Evolutionary conservation across 2,113 vertebrate genomes (phyloP).

Genomic region (Promerops cafer): DNA sequence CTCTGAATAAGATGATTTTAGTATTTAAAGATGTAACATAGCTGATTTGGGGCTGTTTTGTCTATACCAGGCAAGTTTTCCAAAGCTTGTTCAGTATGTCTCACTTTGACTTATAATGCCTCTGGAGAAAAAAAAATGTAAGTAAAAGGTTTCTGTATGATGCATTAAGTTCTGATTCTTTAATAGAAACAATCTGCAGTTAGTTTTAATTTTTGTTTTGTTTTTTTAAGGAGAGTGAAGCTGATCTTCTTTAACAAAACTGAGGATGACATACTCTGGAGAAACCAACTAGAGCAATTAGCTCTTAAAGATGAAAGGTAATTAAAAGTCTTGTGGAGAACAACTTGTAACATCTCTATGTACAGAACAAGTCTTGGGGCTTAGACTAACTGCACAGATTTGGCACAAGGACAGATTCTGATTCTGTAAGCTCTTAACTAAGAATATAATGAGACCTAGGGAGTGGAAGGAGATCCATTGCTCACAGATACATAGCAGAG

Average conservation of each 20-base stretch:
- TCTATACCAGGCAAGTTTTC: background rate
- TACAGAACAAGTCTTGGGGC: background rate
- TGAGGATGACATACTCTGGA: constrained; percentile 91
- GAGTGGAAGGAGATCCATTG: background rate
- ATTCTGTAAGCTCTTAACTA: background rate
- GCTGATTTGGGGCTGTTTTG: background rate
- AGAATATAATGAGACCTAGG: background rate
- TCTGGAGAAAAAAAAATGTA: background rate
- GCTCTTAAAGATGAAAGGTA: constrained; percentile 81
- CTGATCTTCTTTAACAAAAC: constrained; percentile 92
- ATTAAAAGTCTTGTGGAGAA: background rate
- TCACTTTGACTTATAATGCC: background rate
- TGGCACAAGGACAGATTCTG: background rate
- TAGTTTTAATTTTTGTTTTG: background rate
- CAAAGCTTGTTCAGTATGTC: background rate
- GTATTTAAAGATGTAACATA: background rate
- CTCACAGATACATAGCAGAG: background rate
- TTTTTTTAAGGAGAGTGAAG: constrained; percentile 75
- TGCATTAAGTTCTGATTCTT: background rate
- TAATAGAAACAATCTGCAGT: background rate
- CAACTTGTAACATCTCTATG: background rate
- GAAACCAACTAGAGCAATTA: constrained; percentile 79
- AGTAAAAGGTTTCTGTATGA: background rate
- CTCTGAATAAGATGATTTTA: background rate
- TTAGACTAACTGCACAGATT: background rate